Conservation (phyloP, 2,113 vertebrate genomes). For the Phocoena phocoena region DNA sequence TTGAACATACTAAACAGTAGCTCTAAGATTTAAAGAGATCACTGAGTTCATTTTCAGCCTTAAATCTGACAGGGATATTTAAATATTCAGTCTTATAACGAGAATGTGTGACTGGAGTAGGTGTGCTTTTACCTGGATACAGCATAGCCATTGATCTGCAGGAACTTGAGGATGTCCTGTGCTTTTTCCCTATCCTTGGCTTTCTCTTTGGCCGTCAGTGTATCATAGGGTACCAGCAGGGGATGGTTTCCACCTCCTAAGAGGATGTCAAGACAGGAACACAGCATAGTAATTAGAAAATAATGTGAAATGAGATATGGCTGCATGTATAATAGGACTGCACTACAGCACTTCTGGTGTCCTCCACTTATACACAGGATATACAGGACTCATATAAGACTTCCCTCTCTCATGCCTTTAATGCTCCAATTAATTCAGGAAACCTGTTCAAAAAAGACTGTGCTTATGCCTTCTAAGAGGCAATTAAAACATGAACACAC, state of each 20-base stretch:
- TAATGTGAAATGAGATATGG: not conserved
- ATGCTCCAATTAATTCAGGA: not conserved
- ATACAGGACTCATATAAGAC: not conserved
- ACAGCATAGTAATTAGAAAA: not conserved
- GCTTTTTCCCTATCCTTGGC: slow-evolving; percentile 96
- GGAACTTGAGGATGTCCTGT: slow-evolving; percentile 96
- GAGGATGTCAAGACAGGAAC: slow-evolving; percentile 62
- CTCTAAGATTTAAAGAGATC: no score
- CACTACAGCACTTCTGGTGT: accelerated
- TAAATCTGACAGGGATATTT: not conserved
- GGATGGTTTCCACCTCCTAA: slow-evolving; percentile 96
- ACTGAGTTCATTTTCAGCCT: not conserved
- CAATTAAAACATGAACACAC: not conserved
- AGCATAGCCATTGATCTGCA: slow-evolving; percentile 95
- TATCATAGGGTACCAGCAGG: slow-evolving; percentile 96
- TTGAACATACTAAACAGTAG: not conserved
- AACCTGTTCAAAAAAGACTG: not conserved
- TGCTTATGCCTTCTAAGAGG: not conserved
- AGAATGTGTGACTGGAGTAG: accelerated
- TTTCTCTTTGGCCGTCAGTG: slow-evolving; percentile 97
- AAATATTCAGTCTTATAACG: not conserved
- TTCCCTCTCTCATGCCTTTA: not conserved
- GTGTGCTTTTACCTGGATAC: slow-evolving; percentile 90
- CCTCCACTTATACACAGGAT: no score
- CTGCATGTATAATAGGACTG: accelerated